These are phyloP conservation scores for Musca domestica DNA, from an alignment of 1,140 invertebrate species.

Conservation along the genomic window DNA sequence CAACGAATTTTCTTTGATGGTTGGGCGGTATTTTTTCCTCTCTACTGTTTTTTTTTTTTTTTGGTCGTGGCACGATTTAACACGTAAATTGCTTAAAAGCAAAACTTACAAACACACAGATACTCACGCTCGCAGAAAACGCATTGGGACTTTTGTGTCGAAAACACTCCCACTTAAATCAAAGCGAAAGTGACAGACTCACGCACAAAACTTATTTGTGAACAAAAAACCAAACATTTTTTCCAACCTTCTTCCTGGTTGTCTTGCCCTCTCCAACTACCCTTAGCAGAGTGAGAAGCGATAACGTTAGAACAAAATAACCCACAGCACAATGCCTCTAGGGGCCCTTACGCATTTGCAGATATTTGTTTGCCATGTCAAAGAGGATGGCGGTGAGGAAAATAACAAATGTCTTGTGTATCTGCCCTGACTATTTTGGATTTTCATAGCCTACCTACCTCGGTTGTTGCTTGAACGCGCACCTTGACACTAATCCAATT, in stretches of 20 bases:
- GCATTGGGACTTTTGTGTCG: not conserved
- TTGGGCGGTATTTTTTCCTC: not conserved
- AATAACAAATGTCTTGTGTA: conserved; percentile 2
- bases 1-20: not conserved
- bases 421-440: too few relatives aligned
- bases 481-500: conserved; percentile 22
- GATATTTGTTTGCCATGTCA: not conserved
- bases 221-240: too few relatives aligned
- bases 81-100: conserved; percentile 20
- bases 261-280: too few relatives aligned
- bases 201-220: too few relatives aligned
- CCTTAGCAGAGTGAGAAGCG: not conserved
- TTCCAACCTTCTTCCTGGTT: too few relatives aligned
- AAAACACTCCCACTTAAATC: conserved; percentile 8
- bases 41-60: too few relatives aligned
- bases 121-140: not conserved
- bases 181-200: too few relatives aligned
- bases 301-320: not conserved
- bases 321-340: not conserved
- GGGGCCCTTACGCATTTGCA: conserved; percentile 4
- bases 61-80: conserved; percentile 3
- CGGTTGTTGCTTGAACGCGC: not conserved
- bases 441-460: too few relatives aligned
- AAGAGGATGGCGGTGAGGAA: not conserved
- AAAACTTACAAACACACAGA: not conserved